These are phyloP conservation scores for Albula glossodonta DNA, from an alignment of 2,113 vertebrate species.

Conservation along the genomic window DNA sequence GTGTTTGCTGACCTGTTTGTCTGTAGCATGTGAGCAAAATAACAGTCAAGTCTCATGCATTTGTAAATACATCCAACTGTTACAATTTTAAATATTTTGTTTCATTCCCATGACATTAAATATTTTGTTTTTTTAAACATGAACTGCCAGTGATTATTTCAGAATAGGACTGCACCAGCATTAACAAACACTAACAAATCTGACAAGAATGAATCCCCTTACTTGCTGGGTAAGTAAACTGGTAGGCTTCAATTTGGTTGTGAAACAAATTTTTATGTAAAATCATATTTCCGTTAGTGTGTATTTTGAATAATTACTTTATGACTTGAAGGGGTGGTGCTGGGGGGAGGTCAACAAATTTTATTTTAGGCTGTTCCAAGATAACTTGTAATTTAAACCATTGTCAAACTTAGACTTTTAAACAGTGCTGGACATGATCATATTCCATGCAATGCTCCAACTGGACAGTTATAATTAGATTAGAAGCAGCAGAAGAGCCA, in stretches of 20 bases:
- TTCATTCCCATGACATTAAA: background rate
- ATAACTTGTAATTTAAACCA: background rate
- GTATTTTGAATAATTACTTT: background rate
- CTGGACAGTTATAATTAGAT: background rate
- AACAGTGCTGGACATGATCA: background rate
- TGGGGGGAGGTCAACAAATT: background rate
- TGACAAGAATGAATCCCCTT: too few species aligned
- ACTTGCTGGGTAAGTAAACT: too few species aligned
- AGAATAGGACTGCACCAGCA: too few species aligned
- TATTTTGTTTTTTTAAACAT: background rate
- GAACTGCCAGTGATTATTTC: background rate
- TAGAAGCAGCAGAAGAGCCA: background rate
- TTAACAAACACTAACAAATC: too few species aligned
- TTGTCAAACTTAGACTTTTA: background rate
- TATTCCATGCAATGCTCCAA: background rate
- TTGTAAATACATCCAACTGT: background rate
- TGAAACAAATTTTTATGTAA: background rate
- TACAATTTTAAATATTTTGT: background rate
- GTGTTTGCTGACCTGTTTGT: background rate
- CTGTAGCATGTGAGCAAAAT: background rate
- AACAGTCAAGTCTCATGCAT: background rate
- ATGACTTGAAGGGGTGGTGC: background rate
- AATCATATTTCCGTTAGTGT: background rate
- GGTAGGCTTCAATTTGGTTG: too few species aligned
- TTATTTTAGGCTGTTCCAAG: conserved; percentile 1